Evolutionary conservation across 1,140 invertebrate genomes (phyloP), one percentile per base, ranked within the genome.

Genomic region (Drosophila santomea): DNA sequence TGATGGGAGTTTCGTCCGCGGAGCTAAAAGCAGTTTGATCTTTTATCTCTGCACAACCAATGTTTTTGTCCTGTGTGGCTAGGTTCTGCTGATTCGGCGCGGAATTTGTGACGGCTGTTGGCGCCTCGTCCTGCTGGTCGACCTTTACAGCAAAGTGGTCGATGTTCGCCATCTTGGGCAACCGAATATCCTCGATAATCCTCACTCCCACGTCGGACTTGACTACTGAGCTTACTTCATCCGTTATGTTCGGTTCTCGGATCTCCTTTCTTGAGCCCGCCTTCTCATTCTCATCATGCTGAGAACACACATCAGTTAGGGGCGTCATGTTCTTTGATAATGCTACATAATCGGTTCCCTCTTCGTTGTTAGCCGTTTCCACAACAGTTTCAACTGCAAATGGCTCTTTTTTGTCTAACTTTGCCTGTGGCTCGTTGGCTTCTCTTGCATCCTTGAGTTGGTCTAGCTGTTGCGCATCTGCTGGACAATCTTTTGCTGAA

Each of bases 111-210:
- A 15, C 25, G 10, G 25, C 38, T 28, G 35, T 23, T 17, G 14
- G n/a, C 6, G n/a, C 17, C 10, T 25, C 20, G 15, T 15, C 32
- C 4, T 12, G 15, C 1, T 23, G 50, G 55, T 88, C 71, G 11
- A 88, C 80, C 3, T 54, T 54, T 12, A 69, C 3, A 4, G 84
- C 62, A 52, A 88, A 78, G 43, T 80, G n/a, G 6, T 77, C 80
- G 20, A 88, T 78, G 44, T 89, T 58, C 7, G 76, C 59, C 38
- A 64, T 80, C 12, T 56, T 28, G 0, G 84, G 80, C 48, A 90
- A 44, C 0, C 77, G 74, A 25, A 89, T 78, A 23, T 84, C 56
- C 28, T 89, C 84, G 32, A 89, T 89, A 12, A 88, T 88, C 47
- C 62, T 38, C 23, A 85, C 63, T 20, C 55, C 58, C 12, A 7